phyloP scores from a whole-genome alignment of 2,888 invertebrate genomes.

The Baronia brevicornis region DNA sequence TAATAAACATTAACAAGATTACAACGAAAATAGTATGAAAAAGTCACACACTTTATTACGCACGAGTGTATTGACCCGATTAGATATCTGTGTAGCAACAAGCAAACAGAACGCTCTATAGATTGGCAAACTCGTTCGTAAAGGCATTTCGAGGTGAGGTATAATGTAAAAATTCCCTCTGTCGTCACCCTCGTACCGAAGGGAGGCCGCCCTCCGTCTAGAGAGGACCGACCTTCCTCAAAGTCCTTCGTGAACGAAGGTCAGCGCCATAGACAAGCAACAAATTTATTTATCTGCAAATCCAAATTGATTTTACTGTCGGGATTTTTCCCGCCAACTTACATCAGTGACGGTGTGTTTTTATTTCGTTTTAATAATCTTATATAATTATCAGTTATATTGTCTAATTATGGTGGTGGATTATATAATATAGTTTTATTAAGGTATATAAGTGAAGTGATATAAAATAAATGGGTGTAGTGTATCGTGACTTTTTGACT shows the following conservation, averaged over 20 bases:
- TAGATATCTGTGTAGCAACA: constrained; percentile 19
- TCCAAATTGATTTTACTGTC: background rate
- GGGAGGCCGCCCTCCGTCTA: constrained; percentile 33
- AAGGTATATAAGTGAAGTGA: no score
- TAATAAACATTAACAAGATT: constrained; percentile 6
- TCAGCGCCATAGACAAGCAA: constrained; percentile 33
- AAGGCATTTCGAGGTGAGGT: constrained; percentile 65
- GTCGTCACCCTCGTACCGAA: constrained; percentile 36
- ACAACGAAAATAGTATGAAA: constrained; percentile 10
- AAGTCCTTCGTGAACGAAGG: constrained; percentile 51
- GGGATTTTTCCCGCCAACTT: no score
- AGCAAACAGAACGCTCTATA: constrained; percentile 18
- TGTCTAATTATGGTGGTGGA: no score
- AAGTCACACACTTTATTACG: constrained; percentile 10
- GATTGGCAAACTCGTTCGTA: constrained; percentile 30
- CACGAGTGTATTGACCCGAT: constrained; percentile 21
- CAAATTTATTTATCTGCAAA: constrained; percentile 6
- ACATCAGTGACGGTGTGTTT: no score
- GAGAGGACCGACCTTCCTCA: constrained; percentile 53
- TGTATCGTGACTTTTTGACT: no score
- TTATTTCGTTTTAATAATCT: no score
- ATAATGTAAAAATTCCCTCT: constrained; percentile 53
- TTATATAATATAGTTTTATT: no score
- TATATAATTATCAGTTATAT: no score
- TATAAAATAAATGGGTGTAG: no score